Evolutionary conservation across 2,888 invertebrate genomes (phyloP), one percentile per base, ranked within the genome.

Genomic region (Phyllotreta cruciferae): DNA sequence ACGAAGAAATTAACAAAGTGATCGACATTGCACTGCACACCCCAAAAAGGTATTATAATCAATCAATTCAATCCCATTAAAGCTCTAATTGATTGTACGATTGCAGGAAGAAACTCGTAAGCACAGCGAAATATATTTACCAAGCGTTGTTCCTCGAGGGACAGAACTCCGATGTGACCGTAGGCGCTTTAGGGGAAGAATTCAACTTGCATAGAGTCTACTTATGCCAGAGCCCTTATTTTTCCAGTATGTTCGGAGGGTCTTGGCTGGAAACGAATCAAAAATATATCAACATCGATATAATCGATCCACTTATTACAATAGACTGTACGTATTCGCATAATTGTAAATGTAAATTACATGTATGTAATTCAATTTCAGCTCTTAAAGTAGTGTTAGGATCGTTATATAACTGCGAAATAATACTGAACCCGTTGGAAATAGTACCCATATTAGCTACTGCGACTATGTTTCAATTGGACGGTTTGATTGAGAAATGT

Each of bases 191-290:
- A 57, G 88, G 88, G 24, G 86, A 86, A 77, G 86, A 88, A 65
- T 92, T 92, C 88, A 85, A 85, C 73, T 81, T 93, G 44, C 93
- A 93, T 78, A 90, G 89, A 81, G 86, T 92, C 41, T 93, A 93
- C 77, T 83, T 93, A 47, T 88, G 88, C 72, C 92, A 92, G 85
- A 91, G 91, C 75, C 89, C 89, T 0, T 92, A 92, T 77, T 92
- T 92, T 79, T 85, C 87, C 8, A 90, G 90, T 74, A 92, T 92
- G 92, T 92, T 92, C 78, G 89, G 87, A 72, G 92, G 92, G 3
- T 86, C 88, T 1, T 92, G 92, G 92, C 84, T 85, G 72, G 92
- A 92, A 80, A 84, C 89, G 0, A 84, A 85, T 53, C 86, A 89
- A 79, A 84, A 85, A 69, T 83, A 86, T 64, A 86, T 92, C 41